phyloP scores from a whole-genome alignment of 2,888 invertebrate genomes.

The Tenthredo scrophulariae region DNA sequence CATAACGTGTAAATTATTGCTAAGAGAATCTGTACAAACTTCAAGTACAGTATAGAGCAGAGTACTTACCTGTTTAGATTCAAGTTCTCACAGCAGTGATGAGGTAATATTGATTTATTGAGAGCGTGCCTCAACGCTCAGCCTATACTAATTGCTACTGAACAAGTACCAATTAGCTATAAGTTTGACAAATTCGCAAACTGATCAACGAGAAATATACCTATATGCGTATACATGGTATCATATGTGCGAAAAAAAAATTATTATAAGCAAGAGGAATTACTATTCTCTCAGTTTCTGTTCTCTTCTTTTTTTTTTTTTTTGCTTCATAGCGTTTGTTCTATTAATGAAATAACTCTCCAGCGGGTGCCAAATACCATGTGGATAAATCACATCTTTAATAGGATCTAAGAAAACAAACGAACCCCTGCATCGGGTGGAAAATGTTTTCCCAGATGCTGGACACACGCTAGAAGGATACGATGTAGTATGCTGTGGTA shows the following conservation, averaged over 20 bases:
- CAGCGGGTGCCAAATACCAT: neutral
- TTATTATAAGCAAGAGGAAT: too few relatives aligned
- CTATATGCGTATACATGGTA: neutral
- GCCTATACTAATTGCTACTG: too few relatives aligned
- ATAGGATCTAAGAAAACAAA: constrained; percentile 40
- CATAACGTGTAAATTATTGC: neutral
- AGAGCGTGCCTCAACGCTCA: too few relatives aligned
- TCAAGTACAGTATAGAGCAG: neutral
- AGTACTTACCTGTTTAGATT: neutral
- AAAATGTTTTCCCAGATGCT: constrained; percentile 48
- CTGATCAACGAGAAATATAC: neutral
- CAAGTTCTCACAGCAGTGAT: neutral
- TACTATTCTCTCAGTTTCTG: neutral
- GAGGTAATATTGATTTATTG: too few relatives aligned
- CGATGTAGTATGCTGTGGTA: neutral
- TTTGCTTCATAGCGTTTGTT: neutral
- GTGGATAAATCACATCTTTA: constrained; percentile 28
- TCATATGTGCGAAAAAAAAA: neutral
- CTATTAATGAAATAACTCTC: constrained; percentile 18
- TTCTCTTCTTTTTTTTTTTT: neutral
- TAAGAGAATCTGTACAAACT: neutral
- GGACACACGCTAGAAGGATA: constrained; percentile 6
- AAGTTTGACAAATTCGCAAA: too few relatives aligned
- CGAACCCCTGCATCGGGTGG: neutral
- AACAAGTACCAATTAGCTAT: too few relatives aligned